These are phyloP conservation scores for Dysidea cf. avara DNA, from an alignment of 37 sponge, comb jelly and placozoan genomes.

Conservation along the genomic window DNA sequence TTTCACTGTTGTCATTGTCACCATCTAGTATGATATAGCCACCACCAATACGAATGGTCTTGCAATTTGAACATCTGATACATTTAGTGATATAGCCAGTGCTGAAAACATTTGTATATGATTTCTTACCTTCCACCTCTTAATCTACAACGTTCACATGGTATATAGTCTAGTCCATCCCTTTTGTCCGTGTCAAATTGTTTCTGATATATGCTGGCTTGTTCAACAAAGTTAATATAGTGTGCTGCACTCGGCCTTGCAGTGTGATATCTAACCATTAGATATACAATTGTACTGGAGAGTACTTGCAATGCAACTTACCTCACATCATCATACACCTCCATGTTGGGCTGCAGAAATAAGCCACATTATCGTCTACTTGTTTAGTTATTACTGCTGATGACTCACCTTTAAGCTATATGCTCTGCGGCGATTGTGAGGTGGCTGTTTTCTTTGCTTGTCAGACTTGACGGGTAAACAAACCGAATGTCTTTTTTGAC, in stretches of 20 bases:
- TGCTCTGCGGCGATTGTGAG: no score
- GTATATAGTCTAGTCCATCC: constrained; percentile 23
- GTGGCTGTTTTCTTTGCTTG: no score
- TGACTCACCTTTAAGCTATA: no score
- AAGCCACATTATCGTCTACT: no score
- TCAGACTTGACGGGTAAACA: no score
- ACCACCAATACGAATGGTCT: constrained; percentile 71
- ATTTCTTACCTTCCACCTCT: constrained; percentile 41
- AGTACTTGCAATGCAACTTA: no score
- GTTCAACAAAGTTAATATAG: constrained; percentile 63
- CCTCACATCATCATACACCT: no score
- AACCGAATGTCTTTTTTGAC: no score
- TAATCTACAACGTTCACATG: constrained; percentile 59
- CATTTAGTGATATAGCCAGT: neutral
- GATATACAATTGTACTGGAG: neutral
- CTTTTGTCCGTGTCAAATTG: constrained; percentile 24
- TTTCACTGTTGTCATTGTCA: constrained; percentile 1
- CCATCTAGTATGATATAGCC: constrained; percentile 84
- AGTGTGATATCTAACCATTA: neutral
- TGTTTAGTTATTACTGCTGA: no score
- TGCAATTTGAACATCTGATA: constrained; percentile 50
- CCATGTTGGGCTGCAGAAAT: no score
- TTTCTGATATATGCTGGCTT: constrained; percentile 13
- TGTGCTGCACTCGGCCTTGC: neutral
- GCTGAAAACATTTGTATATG: neutral